Percentiles rank a stretch among this genome's conserved stretches.
Conservation (phyloP, 2,797 vertebrate species). For the Ibycter americanus region DNA sequence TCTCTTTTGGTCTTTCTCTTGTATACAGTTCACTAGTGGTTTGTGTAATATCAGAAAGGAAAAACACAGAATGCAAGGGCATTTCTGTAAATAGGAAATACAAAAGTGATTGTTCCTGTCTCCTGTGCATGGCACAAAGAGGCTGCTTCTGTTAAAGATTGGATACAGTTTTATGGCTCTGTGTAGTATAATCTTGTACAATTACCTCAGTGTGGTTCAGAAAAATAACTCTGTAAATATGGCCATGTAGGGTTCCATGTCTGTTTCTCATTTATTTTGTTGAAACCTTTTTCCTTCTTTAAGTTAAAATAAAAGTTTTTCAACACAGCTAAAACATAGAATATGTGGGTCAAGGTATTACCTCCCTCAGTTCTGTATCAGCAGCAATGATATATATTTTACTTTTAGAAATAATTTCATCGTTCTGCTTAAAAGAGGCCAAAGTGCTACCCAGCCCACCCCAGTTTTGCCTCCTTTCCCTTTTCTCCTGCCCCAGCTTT, state of each 20-base stretch:
- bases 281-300: neutral
- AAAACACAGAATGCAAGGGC: neutral
- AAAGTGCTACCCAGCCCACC: neutral
- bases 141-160: conserved; percentile 9
- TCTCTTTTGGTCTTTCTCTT: conserved; percentile 1
- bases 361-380: neutral
- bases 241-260: neutral
- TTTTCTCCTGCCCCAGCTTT: neutral
- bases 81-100: neutral
- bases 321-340: neutral
- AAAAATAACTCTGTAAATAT: conserved; percentile 39
- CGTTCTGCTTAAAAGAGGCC: neutral
- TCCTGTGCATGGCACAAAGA: neutral
- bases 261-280: conserved; percentile 18
- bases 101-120: neutral
- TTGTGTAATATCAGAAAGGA: neutral
- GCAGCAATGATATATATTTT: neutral
- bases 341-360: neutral
- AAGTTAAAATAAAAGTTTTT: conserved; percentile 2
- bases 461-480: neutral
- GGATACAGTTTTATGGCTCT: conserved; percentile 7
- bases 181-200: conserved; percentile 4
- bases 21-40: conserved; percentile 5
- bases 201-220: conserved; percentile 53
- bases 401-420: neutral